Base-by-base conservation (phyloP, 2,888 invertebrate genomes). In the Catocala fraxini region DNA sequence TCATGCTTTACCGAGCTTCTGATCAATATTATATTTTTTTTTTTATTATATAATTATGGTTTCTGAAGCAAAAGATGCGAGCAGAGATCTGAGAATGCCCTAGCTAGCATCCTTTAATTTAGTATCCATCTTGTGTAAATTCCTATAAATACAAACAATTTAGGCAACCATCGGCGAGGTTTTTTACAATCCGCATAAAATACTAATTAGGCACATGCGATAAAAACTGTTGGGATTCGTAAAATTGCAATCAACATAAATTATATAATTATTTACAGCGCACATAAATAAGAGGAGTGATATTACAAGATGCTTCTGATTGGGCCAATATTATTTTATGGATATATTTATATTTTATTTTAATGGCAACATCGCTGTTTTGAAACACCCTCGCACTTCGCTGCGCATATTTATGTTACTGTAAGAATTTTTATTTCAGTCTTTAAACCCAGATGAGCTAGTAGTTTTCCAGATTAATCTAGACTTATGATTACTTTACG, bases 191-290 rank as follows among this genome's bases (percentile, higher is more conserved):
- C 56, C 65, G 64, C 74, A 75, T 85, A 84, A 85, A 83, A 77
- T 70, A 79, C 79, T 85, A 85, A 87, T 86, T 84, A 84, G 74
- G 74, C 71, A 79, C 75, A 77, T 74, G 73, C 68, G 67, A 63
- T 73, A 76, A 75, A 73, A 70, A 74, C 74, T 60, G 75, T 74
- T 72, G 77, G 48, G 71, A 70, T 73, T 70, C 81, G 74, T 81
- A 81, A 85, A 82, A 77, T 63, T 63, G 75, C 78, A 78, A 73
- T 82, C 70, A 78, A 68, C 75, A 77, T 85, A 84, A 84, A 85
- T 82, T 77, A 68, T 53, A 63, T 65, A 72, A 66, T 79, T 75
- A 75, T 81, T 75, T 77, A 77, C 66, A 60, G 51, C 61, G 54
- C 39, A 25, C 41, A 68, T 74, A 68, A 73, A 65, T 62, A 61